Percentiles rank a stretch among this genome's conserved stretches.
phyloP scores from a whole-genome alignment of 2,797 vertebrate genomes.

The Centroberyx gerrardi region DNA sequence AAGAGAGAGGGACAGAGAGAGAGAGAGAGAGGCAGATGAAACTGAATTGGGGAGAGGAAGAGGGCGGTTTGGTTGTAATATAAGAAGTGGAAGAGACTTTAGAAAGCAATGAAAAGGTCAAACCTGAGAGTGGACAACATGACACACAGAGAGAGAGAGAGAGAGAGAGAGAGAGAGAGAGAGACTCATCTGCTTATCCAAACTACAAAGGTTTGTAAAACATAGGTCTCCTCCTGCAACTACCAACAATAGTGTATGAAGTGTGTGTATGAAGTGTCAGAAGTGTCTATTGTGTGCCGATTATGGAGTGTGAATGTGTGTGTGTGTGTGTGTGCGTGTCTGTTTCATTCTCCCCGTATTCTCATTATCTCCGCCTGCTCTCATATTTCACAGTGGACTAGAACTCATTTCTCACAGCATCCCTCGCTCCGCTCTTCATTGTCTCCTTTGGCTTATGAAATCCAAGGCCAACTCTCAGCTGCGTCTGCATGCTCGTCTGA shows the following conservation, averaged over 20 bases:
- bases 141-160: conserved; percentile 16
- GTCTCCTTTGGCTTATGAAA: conserved; percentile 6
- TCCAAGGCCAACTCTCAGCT: not conserved
- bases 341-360: not conserved
- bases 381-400: not conserved
- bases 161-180: conserved; percentile 5
- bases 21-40: conserved; percentile 10
- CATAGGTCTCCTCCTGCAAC: not conserved
- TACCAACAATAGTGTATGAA: too few species aligned
- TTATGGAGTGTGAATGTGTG: not conserved
- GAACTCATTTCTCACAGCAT: not conserved
- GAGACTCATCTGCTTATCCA: not conserved
- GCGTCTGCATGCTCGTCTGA: not conserved
- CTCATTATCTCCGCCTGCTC: not conserved
- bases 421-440: not conserved
- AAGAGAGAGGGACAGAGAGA: not conserved
- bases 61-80: conserved; percentile 7
- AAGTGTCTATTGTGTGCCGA: not conserved
- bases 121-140: conserved; percentile 17
- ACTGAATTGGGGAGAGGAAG: not conserved
- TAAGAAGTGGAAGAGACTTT: conserved; percentile 17
- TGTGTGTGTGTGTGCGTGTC: conserved; percentile 4
- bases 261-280: too few species aligned
- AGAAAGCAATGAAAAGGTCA: conserved; percentile 29
- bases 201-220: conserved; percentile 36